Conservation (phyloP, 2,888 invertebrate species). For the Aspidapion aeneum region DNA sequence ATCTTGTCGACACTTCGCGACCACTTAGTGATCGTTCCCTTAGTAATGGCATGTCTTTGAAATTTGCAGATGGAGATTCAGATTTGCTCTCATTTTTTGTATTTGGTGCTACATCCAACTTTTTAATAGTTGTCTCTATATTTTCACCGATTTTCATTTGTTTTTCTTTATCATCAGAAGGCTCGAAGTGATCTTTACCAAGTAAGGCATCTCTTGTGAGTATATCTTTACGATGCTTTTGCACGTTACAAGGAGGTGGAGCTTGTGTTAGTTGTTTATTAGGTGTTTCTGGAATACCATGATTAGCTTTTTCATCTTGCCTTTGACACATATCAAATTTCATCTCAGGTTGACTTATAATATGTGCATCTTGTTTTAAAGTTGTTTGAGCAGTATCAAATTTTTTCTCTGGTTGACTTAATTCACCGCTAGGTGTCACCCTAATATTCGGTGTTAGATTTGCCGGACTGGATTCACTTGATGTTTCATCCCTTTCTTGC, state of each 20-base stretch:
- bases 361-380: too few relatives aligned
- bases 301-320: too few relatives aligned
- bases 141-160: neutral
- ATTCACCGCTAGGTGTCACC: neutral
- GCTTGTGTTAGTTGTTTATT: constrained; percentile 14
- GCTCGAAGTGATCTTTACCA: neutral
- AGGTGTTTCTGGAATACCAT: neutral
- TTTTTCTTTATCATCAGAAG: neutral
- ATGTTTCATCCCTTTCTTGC: constrained; percentile 24
- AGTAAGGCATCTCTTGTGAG: neutral
- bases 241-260: constrained; percentile 17
- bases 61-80: neutral
- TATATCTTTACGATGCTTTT: neutral
- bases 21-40: neutral
- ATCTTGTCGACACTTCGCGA: neutral
- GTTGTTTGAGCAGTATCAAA: too few relatives aligned
- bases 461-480: neutral
- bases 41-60: neutral
- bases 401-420: too few relatives aligned
- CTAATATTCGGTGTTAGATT: neutral
- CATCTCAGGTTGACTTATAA: too few relatives aligned
- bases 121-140: too few relatives aligned
- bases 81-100: too few relatives aligned
- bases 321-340: too few relatives aligned
- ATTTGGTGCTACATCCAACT: too few relatives aligned